phyloP scores from a whole-genome alignment of 2,797 vertebrate genomes.

The Cyprinodon diabolis region DNA sequence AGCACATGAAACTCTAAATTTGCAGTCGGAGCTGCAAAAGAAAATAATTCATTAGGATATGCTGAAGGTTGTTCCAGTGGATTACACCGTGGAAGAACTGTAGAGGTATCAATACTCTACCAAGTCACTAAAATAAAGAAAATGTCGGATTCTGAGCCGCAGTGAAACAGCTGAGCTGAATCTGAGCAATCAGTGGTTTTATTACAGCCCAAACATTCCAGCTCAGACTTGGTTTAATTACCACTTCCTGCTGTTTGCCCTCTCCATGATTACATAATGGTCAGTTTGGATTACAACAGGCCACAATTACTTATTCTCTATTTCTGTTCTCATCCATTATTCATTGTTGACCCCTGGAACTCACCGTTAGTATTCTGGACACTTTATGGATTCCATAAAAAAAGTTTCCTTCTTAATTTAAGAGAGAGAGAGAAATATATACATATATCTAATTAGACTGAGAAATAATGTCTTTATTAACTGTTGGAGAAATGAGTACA shows the following conservation, averaged over 20 bases:
- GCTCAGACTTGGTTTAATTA: conserved; percentile 40
- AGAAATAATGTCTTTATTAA: conserved; percentile 7
- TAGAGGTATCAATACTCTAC: background rate
- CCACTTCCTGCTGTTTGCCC: conserved; percentile 27
- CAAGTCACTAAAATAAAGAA: background rate
- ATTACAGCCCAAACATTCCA: conserved; percentile 13
- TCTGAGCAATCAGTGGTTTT: conserved; percentile 17
- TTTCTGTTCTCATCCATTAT: conserved; percentile 24
- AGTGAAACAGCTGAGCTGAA: background rate
- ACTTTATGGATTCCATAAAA: background rate
- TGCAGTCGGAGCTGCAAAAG: background rate
- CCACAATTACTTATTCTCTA: conserved; percentile 24
- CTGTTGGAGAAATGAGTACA: background rate
- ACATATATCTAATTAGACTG: background rate
- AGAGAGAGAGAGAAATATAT: background rate
- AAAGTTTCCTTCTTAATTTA: conserved; percentile 1
- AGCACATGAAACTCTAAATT: background rate
- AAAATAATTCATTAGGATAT: background rate
- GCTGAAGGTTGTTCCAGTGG: background rate
- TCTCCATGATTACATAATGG: conserved; percentile 40
- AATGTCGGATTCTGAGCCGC: background rate
- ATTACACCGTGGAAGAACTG: background rate
- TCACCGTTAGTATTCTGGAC: background rate
- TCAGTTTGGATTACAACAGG: conserved; percentile 34
- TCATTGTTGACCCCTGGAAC: conserved; percentile 15